Evolutionary conservation across 2,888 invertebrate genomes (phyloP), one percentile per base, ranked within the genome.

Genomic region (Thymelicus sylvestris): DNA sequence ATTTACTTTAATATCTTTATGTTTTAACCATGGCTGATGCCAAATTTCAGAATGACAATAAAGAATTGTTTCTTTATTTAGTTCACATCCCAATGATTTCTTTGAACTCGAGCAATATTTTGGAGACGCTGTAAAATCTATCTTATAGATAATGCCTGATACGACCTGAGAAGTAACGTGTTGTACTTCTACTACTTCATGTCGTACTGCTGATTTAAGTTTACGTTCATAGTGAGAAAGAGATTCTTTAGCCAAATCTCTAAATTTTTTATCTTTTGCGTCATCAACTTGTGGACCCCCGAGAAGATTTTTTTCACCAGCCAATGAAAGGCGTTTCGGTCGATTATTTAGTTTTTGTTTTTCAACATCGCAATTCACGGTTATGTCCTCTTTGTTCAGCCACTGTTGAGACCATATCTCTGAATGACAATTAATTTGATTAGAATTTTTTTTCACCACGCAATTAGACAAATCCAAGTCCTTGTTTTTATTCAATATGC

Each of bases 341-440:
- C 62, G 8, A 15, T 44, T 44, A 12, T 41, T 47, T 44, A 7
- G 10, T 44, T 19, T 10, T 52, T 52, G 62, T 7, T 62, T 78
- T 48, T 80, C 5, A 80, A 81, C 84, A 38, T 81, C 78, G 74
- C 93, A 89, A 15, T 79, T 77, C 1, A 92, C 85, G 48, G 83
- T 77, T 70, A 87, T 83, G n/a, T 86, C 82, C 61, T 88, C 86
- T 2, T 74, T 74, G 47, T 88, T 85, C 12, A 93, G 44, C 95
- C 95, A 95, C 6, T 94, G 91, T 59, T 86, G 89, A 50, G 92
- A 88, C 95, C 94, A 95, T 55, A 95, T 87, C 64, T 83, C 77
- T 50, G 95, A 82, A 38, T 88, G 75, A 77, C 95, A 96, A 41
- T 78, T 59, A 15, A 74, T 71, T 57, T 80, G 74, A 7, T 73